Percentiles rank a stretch among this genome's conserved stretches.
Conservation (phyloP, 1,140 invertebrate genomes). For the Anoplophora glabripennis region DNA sequence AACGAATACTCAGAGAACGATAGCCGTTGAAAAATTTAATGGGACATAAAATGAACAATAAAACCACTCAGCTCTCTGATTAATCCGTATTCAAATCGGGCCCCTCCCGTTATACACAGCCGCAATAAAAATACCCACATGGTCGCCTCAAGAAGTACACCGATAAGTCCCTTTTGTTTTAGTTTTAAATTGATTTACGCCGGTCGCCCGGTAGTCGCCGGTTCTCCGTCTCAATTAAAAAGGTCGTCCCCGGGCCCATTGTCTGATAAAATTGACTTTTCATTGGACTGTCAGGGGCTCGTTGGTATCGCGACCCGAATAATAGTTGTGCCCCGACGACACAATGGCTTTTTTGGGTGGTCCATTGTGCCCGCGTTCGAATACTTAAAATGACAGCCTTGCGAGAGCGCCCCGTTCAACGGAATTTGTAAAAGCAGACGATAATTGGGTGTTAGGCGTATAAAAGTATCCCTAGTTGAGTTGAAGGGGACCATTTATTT, state of each 20-base stretch:
- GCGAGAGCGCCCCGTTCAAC: neutral
- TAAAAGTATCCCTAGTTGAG: no score
- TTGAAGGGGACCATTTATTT: no score
- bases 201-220: neutral
- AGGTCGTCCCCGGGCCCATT: conserved; percentile 7
- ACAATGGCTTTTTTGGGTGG: conserved; percentile 10
- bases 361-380: conserved; percentile 1
- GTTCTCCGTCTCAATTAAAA: conserved; percentile 3
- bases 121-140: neutral
- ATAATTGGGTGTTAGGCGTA: no score
- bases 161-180: neutral
- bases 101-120: neutral
- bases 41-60: neutral
- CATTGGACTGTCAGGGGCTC: conserved; percentile 7
- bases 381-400: conserved; percentile 9
- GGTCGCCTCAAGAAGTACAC: neutral
- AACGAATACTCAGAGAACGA: neutral
- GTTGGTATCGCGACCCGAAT: conserved; percentile 1
- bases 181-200: conserved; percentile 7
- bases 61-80: neutral
- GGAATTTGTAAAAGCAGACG: no score
- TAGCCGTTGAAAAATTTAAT: neutral
- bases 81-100: conserved; percentile 5
- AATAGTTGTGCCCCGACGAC: neutral
- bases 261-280: conserved; percentile 13